phyloP scores from a whole-genome alignment of 2,888 invertebrate genomes.

The Mamestra brassicae region DNA sequence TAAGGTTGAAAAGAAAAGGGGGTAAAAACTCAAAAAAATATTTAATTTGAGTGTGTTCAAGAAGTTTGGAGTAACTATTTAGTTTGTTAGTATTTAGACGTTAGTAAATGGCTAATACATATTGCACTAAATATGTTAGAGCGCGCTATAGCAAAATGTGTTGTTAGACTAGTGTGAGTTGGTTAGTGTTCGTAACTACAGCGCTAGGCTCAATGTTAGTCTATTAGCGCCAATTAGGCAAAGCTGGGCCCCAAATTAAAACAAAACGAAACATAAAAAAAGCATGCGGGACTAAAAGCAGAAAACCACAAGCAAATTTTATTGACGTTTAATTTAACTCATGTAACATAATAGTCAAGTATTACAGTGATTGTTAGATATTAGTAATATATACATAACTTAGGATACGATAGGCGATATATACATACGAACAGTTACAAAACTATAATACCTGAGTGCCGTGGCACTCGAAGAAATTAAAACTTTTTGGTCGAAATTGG shows the following conservation, averaged over 20 bases:
- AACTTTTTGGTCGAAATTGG: constrained; percentile 64
- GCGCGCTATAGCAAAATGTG: constrained; percentile 28
- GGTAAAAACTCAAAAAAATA: not conserved
- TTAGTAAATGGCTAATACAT: not conserved
- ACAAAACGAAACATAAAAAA: constrained; percentile 76
- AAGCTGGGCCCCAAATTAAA: constrained; percentile 82
- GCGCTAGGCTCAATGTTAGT: constrained; percentile 65
- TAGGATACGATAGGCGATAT: constrained; percentile 64
- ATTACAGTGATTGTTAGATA: constrained; percentile 81
- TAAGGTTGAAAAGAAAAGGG: constrained; percentile 19
- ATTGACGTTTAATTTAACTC: constrained; percentile 88
- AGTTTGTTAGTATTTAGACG: not conserved
- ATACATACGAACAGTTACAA: constrained; percentile 71
- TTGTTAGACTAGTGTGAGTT: constrained; percentile 31
- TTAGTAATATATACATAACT: constrained; percentile 76
- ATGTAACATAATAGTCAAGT: constrained; percentile 82
- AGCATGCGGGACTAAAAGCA: constrained; percentile 90
- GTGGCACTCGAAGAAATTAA: constrained; percentile 58
- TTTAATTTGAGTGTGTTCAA: constrained; percentile 16
- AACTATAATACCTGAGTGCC: constrained; percentile 64
- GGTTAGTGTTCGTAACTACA: constrained; percentile 61
- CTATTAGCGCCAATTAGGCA: constrained; percentile 67
- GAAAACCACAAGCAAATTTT: constrained; percentile 88
- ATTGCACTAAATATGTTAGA: constrained; percentile 37
- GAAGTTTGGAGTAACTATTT: not conserved